phyloP scores from a whole-genome alignment of 2,113 vertebrate genomes.

The Podiceps cristatus region DNA sequence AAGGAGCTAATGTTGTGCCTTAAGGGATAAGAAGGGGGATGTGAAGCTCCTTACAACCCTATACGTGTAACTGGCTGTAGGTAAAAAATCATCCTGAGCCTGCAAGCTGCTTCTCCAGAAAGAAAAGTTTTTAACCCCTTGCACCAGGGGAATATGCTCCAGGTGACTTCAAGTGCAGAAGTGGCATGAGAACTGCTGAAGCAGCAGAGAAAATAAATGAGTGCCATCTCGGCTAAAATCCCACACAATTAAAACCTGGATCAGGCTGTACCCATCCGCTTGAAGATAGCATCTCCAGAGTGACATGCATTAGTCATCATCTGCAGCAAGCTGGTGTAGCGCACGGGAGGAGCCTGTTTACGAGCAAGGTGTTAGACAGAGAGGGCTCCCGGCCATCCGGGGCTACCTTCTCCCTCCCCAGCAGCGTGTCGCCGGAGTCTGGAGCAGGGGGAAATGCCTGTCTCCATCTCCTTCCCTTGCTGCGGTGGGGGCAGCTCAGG shows the following conservation, averaged over 20 bases:
- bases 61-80: background rate
- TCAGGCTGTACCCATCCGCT: conserved; percentile 63
- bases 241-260: conserved; percentile 77
- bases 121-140: conserved; percentile 67
- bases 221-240: conserved; percentile 75
- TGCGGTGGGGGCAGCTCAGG: background rate
- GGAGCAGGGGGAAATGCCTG: background rate
- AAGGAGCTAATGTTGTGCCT: background rate
- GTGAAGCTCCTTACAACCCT: background rate
- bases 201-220: conserved; percentile 73
- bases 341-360: background rate
- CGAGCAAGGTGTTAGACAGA: background rate
- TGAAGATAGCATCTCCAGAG: conserved; percentile 64
- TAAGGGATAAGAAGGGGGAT: background rate
- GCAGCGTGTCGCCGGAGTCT: background rate
- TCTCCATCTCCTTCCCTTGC: background rate
- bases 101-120: background rate
- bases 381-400: background rate
- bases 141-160: conserved; percentile 44
- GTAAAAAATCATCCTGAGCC: background rate
- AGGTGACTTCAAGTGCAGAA: conserved; percentile 59
- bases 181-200: conserved; percentile 67
- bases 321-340: background rate
- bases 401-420: background rate
- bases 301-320: conserved; percentile 61